Conservation (phyloP, 2,888 invertebrate species). For the Callosobruchus maculatus region DNA sequence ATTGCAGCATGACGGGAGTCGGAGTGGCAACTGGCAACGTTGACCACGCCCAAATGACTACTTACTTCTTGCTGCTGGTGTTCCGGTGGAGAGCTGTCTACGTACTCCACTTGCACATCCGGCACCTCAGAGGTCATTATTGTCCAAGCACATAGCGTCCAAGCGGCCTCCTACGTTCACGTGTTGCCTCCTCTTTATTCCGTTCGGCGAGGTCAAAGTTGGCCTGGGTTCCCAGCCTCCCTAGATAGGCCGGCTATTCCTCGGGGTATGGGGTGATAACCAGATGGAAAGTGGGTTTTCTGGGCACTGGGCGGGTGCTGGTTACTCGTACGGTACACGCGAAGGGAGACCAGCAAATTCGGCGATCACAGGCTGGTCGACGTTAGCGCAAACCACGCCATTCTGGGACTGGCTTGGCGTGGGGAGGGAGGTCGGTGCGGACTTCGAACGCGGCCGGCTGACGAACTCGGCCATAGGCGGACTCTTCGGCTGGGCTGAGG, state of each 20-base stretch:
- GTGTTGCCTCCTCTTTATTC: neutral
- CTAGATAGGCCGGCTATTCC: neutral
- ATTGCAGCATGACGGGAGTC: slow-evolving; percentile 34
- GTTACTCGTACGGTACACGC: neutral
- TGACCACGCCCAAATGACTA: neutral
- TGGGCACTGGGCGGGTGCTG: neutral
- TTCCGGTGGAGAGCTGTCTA: slow-evolving; percentile 39
- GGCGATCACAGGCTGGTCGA: slow-evolving; percentile 47
- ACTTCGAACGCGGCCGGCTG: slow-evolving; percentile 27
- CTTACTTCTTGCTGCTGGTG: neutral
- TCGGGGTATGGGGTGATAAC: neutral
- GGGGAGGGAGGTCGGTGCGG: slow-evolving; percentile 30
- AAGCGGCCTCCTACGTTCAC: neutral
- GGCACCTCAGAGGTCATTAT: slow-evolving; percentile 29
- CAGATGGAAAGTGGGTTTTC: neutral
- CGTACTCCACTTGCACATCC: slow-evolving; percentile 38
- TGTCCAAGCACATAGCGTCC: slow-evolving; percentile 5
- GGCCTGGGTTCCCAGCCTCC: neutral
- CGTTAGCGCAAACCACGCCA: slow-evolving; percentile 49
- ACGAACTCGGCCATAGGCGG: slow-evolving; percentile 28
- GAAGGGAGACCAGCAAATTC: slow-evolving; percentile 5
- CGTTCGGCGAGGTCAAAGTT: neutral
- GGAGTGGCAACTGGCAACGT: slow-evolving; percentile 16
- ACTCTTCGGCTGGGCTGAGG: neutral
- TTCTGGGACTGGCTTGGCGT: slow-evolving; percentile 43